phyloP scores from a whole-genome alignment of 1,140 invertebrate genomes.

The Gonatopus flavifemur region DNA sequence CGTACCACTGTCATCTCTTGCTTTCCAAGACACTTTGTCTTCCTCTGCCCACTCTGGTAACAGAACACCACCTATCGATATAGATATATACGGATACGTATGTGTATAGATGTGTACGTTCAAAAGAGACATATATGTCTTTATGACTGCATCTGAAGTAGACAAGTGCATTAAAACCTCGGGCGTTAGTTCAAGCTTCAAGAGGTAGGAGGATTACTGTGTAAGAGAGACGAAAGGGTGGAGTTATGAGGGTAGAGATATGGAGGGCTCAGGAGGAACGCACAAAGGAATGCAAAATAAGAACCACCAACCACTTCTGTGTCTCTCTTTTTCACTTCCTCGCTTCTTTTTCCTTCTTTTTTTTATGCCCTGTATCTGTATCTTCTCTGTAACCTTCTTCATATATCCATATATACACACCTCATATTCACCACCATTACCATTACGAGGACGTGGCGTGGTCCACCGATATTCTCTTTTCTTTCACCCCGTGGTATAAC shows the following conservation, averaged over 20 bases:
- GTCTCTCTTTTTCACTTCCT: slow-evolving; percentile 16
- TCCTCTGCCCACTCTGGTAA: neutral
- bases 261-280: slow-evolving; percentile 45
- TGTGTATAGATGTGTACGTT: slow-evolving; percentile 23
- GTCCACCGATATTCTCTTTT: slow-evolving; percentile 25
- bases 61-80: neutral
- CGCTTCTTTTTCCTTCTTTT: slow-evolving; percentile 13
- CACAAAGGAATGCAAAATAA: slow-evolving; percentile 60
- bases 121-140: slow-evolving; percentile 53
- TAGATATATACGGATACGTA: too few species aligned
- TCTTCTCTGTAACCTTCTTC: too few species aligned
- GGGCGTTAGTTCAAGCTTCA: slow-evolving; percentile 55
- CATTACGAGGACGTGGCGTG: too few species aligned
- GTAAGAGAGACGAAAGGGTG: slow-evolving; percentile 25
- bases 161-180: slow-evolving; percentile 59
- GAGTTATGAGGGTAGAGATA: slow-evolving; percentile 19
- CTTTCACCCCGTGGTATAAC: slow-evolving; percentile 35
- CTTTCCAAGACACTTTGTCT: slow-evolving; percentile 9
- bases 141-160: slow-evolving; percentile 57
- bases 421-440: too few species aligned
- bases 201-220: slow-evolving; percentile 35
- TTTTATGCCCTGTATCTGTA: too few species aligned
- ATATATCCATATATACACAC: too few species aligned
- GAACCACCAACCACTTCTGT: slow-evolving; percentile 40
- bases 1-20: slow-evolving; percentile 10